These are phyloP conservation scores for Dimorphilus gyrociliatus DNA, from an alignment of 2,888 invertebrate species.

Conservation along the genomic window DNA sequence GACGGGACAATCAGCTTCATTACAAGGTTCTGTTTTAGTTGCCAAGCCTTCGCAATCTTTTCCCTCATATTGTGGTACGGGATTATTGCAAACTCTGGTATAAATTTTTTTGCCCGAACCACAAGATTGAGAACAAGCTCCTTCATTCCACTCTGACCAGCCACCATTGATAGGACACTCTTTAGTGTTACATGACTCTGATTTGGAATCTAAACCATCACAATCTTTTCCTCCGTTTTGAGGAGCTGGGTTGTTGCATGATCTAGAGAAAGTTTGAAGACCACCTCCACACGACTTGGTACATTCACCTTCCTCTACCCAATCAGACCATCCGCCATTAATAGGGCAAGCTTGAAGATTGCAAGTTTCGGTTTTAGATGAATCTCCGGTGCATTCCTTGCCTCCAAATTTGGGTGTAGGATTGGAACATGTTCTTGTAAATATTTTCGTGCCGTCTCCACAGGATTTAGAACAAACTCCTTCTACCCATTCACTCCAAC, in stretches of 20 bases:
- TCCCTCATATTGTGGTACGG: too few species aligned
- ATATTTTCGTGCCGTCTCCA: too few species aligned
- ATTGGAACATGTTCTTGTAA: background rate
- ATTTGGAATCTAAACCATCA: background rate
- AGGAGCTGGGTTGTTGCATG: background rate
- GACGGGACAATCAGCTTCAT: too few species aligned
- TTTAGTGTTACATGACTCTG: background rate
- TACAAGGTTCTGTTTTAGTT: too few species aligned
- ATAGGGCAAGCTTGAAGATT: background rate
- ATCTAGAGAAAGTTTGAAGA: background rate
- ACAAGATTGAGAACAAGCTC: background rate
- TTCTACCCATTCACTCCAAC: too few species aligned
- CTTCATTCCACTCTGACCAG: background rate
- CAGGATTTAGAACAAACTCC: too few species aligned
- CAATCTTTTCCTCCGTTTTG: background rate
- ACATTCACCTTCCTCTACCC: slow-evolving; percentile 1
- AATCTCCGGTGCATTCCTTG: background rate
- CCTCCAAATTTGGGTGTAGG: background rate
- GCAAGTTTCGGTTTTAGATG: background rate
- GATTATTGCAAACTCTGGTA: background rate
- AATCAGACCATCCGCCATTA: background rate
- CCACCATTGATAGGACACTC: background rate
- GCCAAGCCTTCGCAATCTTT: too few species aligned
- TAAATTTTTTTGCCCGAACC: background rate
- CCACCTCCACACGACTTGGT: background rate